phyloP scores from a whole-genome alignment of 1,140 invertebrate species.

The Druon quercuslanigerum region DNA sequence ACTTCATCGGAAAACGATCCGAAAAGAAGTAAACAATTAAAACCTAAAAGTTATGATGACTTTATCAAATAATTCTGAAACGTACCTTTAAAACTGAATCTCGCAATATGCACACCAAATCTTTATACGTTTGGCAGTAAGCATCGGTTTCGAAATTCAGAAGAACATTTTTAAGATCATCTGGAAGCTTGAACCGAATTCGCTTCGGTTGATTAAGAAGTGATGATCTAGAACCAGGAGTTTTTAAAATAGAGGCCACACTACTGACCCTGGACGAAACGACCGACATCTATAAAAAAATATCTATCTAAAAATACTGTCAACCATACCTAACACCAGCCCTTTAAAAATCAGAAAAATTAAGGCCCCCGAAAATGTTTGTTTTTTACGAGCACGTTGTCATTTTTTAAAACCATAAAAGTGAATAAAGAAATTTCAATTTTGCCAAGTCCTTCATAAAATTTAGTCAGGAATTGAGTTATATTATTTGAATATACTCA shows the following conservation, averaged over 20 bases:
- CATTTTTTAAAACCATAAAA: too few species aligned
- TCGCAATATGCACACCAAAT: slow-evolving; percentile 68
- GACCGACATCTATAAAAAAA: slow-evolving; percentile 68
- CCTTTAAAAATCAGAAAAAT: too few species aligned
- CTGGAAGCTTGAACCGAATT: slow-evolving; percentile 67
- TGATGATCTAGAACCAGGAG: slow-evolving; percentile 56
- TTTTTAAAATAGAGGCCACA: slow-evolving; percentile 68
- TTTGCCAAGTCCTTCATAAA: too few species aligned
- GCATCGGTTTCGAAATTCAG: slow-evolving; percentile 58
- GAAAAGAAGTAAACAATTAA: too few species aligned
- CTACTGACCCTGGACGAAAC: slow-evolving; percentile 68
- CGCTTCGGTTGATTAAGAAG: slow-evolving; percentile 54
- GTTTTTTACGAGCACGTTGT: too few species aligned
- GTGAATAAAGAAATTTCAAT: too few species aligned
- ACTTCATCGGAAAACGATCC: too few species aligned
- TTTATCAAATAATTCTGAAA: not conserved
- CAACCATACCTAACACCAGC: too few species aligned
- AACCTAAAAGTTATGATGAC: not conserved
- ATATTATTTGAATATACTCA: too few species aligned
- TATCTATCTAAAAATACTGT: not conserved
- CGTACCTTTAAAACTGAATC: slow-evolving; percentile 67
- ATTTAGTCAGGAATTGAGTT: too few species aligned
- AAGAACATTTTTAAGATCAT: slow-evolving; percentile 64
- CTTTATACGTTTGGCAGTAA: slow-evolving; percentile 64
- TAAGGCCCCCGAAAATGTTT: too few species aligned